Evolutionary conservation across 92 coral and sea anemone species (phyloP).

Genomic region (Bergia puertoricense): DNA sequence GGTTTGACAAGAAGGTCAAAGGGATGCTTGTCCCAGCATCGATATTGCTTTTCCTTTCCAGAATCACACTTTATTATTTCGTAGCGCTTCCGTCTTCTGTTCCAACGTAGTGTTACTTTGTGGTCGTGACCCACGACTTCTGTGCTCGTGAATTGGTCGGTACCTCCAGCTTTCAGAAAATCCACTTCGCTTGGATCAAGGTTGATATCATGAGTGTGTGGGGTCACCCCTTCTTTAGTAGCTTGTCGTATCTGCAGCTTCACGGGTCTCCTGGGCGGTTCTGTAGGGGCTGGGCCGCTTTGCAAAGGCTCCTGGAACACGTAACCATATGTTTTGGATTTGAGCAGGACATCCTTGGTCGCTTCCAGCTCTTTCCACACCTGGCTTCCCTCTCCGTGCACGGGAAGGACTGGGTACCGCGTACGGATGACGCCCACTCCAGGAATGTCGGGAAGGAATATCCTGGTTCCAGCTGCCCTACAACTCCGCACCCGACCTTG

Average conservation of each 20-base stretch:
- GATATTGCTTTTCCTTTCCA: no score
- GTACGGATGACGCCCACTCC: slow-evolving; percentile 19
- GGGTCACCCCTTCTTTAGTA: not conserved
- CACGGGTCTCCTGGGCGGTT: not conserved
- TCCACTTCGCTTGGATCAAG: slow-evolving; percentile 5
- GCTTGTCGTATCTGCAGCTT: not conserved
- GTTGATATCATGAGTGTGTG: slow-evolving; percentile 14
- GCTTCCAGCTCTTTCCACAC: slow-evolving; percentile 51
- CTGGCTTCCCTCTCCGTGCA: slow-evolving; percentile 57
- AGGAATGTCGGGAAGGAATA: slow-evolving; percentile 29
- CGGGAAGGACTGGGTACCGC: slow-evolving; percentile 55
- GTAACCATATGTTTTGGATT: slow-evolving; percentile 42
- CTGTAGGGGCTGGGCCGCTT: slow-evolving; percentile 36
- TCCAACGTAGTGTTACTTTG: slow-evolving; percentile 2
- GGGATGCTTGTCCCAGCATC: slow-evolving; percentile 10
- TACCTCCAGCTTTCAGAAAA: not conserved
- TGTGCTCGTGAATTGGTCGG: not conserved
- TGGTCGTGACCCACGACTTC: slow-evolving; percentile 29
- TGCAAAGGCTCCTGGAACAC: slow-evolving; percentile 43
- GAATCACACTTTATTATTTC: not conserved
- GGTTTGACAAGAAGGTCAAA: not conserved
- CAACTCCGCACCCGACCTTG: slow-evolving; percentile 12
- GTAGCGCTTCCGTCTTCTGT: not conserved
- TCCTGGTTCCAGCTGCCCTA: slow-evolving; percentile 17
- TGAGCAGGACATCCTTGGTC: slow-evolving; percentile 39